A percentile compares a stretch with the other conserved stretches of the same genome.
Conservation (phyloP, 2,113 vertebrate genomes). For the Prunella himalayana region DNA sequence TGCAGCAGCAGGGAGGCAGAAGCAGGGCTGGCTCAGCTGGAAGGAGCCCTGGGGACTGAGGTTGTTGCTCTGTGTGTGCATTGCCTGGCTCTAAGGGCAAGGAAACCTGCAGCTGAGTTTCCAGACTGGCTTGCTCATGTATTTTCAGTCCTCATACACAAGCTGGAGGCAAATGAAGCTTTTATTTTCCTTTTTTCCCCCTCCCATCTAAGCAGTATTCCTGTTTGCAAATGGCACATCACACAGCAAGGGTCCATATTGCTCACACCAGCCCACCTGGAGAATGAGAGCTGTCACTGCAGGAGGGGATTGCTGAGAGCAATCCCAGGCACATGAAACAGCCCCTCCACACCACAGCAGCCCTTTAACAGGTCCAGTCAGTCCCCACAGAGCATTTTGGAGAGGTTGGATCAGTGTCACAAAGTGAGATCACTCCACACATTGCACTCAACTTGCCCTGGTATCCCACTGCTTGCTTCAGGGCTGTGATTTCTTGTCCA, state of each 20-base stretch:
- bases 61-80: accelerated
- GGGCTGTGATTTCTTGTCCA: neutral
- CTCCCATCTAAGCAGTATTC: accelerated
- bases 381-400: neutral
- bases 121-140: accelerated
- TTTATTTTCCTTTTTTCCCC: accelerated
- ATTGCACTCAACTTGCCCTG: neutral
- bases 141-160: neutral
- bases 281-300: neutral
- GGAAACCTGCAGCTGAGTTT: neutral
- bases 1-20: neutral
- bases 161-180: neutral
- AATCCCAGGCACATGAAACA: neutral
- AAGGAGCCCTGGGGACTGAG: neutral
- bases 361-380: neutral
- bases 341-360: neutral
- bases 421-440: neutral
- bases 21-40: neutral
- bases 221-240: neutral
- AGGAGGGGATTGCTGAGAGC: neutral
- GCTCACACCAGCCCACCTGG: neutral
- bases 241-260: neutral
- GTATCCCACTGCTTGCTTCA: neutral
- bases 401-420: neutral
- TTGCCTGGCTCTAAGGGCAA: neutral